Conservation (phyloP, 2,888 invertebrate species). For the Caenorhabditis japonica region DNA sequence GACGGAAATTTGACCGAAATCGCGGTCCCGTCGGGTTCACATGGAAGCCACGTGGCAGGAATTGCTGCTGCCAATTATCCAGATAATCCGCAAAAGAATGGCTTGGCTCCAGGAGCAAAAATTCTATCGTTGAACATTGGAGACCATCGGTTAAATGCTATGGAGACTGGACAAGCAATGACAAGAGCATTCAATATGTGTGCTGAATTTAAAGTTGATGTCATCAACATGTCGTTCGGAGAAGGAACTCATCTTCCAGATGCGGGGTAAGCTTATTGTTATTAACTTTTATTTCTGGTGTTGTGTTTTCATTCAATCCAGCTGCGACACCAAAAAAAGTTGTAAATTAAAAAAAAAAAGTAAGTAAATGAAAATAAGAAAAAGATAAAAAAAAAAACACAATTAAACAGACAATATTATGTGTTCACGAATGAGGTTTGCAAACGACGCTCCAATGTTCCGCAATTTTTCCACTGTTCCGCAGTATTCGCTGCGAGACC, state of each 20-base stretch:
- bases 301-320: not conserved
- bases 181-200: conserved; percentile 84
- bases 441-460: too few relatives aligned
- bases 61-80: conserved; percentile 93
- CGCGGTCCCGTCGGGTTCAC: conserved; percentile 89
- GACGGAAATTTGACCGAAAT: conserved; percentile 92
- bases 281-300: not conserved
- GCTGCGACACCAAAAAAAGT: too few relatives aligned
- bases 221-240: conserved; percentile 98
- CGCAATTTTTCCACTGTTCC: too few relatives aligned
- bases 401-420: too few relatives aligned
- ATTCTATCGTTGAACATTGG: conserved; percentile 84
- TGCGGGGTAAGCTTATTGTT: conserved; percentile 83
- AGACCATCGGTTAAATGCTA: conserved; percentile 89
- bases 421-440: too few relatives aligned
- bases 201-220: conserved; percentile 82
- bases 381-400: too few relatives aligned
- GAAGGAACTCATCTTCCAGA: conserved; percentile 93
- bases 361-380: too few relatives aligned
- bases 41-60: conserved; percentile 97
- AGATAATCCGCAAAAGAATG: conserved; percentile 88
- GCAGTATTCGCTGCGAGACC: too few relatives aligned
- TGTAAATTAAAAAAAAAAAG: too few relatives aligned
- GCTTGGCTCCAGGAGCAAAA: conserved; percentile 95
- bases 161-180: conserved; percentile 96